Base-by-base conservation (phyloP, 1,140 invertebrate species). In the Drosophila ogumai region DNA sequence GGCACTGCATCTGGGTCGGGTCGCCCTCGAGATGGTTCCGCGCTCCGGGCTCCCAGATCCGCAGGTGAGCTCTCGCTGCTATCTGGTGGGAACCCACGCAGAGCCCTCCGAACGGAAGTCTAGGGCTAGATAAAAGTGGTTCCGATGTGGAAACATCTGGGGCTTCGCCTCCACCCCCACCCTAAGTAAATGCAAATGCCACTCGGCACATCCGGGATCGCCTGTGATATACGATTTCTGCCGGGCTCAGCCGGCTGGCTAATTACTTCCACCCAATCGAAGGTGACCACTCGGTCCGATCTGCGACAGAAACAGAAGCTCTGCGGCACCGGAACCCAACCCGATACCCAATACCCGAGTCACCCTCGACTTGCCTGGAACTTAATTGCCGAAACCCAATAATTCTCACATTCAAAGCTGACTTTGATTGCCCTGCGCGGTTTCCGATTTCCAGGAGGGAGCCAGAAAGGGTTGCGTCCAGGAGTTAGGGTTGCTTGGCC, bases 311-410 rank as follows among this genome's bases (percentile, higher is more conserved):
- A 31, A 57, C 47, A 47, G 49, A 50, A 78, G 38, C 47, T 59
- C 61, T 40, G 12, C 50, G 34, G 8, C 31, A 84, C 76, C 85
- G 84, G 85, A 90, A 75, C 84, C 61, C 49, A 46, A n/a, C 17
- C 4, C 19, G 81, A 79, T 71, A 84, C 52, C 75, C 71, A 79
- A 82, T 75, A 73, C 79, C 38, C 52, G 58, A 34, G n/a, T 50
- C 54, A 72, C 69, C 69, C 69, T 57, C 64, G 36, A 15, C 47
- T n/a, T 28, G 4, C 13, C 41, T 15, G 49, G 32, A 49, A 66
- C 52, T 69, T 84, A 66, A 60, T 84, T 78, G 72, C 57, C 54
- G 81, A 84, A 90, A 81, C 77, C 74, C 85, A 80, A 88, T 84
- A 74, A 73, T 84, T 72, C 71, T 79, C 61, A 80, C 66, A 75